Conservation (phyloP, 2,113 vertebrate genomes). For the Sterna hirundo region DNA sequence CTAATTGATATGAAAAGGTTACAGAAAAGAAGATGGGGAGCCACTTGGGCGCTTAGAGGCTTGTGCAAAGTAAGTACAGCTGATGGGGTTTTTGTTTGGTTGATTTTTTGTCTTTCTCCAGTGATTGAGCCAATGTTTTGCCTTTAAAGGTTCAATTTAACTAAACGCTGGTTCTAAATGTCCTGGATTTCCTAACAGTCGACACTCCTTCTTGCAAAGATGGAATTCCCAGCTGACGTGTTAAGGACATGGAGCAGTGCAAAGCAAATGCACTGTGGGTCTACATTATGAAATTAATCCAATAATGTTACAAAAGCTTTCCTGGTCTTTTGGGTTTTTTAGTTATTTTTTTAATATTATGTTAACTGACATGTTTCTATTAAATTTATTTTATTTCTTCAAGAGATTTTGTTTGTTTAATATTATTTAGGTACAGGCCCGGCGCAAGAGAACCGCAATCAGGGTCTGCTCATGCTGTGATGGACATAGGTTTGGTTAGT, state of each 20-base stretch:
- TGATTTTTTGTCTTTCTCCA: not conserved
- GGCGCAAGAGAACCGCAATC: conserved; percentile 53
- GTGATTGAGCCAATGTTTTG: not conserved
- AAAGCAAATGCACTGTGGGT: not conserved
- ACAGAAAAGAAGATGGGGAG: not conserved
- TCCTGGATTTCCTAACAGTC: not conserved
- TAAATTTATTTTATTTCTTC: not conserved
- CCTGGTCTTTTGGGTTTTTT: not conserved
- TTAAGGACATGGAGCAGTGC: not conserved
- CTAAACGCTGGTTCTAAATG: not conserved
- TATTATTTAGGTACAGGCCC: conserved; percentile 80
- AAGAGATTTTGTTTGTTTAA: not conserved
- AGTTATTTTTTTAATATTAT: not conserved
- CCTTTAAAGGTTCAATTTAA: not conserved
- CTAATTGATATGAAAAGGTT: not conserved
- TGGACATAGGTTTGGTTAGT: conserved; percentile 89
- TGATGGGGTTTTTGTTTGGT: not conserved
- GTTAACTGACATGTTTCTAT: not conserved
- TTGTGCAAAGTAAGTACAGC: conserved; percentile 86
- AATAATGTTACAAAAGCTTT: not conserved
- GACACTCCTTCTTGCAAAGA: not conserved
- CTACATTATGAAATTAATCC: not conserved
- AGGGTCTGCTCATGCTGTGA: conserved; percentile 82
- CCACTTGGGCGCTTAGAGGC: conserved; percentile 75
- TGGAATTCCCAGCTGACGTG: not conserved